Base-by-base conservation (phyloP, 2,888 invertebrate species). In the Drosophila mayaguana region DNA sequence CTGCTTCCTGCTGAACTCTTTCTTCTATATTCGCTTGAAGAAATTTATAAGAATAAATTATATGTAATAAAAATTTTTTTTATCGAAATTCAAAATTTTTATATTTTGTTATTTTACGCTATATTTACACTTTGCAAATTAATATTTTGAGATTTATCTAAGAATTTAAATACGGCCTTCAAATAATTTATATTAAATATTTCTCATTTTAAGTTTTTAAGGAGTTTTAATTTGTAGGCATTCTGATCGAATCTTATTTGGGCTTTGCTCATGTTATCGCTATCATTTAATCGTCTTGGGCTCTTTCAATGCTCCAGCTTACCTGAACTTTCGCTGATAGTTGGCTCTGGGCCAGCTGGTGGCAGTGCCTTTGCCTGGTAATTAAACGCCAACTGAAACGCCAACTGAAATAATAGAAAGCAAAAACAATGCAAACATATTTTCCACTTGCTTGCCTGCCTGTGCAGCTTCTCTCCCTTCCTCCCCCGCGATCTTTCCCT, bases 391-490 rank as follows among this genome's bases (percentile, higher is more conserved):
- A 75, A 53, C 9, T 18, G 32, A 42, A 50, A 53, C 50, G 36
- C 20, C 22, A 36, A 16, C 22, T 40, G 43, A 72, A 60, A 71
- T 64, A 69, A 38, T 38, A 12, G 42, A 66, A 60, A 60, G 43
- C 46, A 62, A 66, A 78, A 83, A 75, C 77, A 82, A 87, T 69
- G 72, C 69, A 64, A 43, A 61, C 75, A 68, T 75, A 86, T 89
- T 86, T 83, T 88, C 82, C 79, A 78, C 72, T 88, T 76, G 72
- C 71, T 85, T 89, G 83, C 69, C 61, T 55, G 51, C 43, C 57
- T 55, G 68, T 56, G 68, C 62, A 48, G 1, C 48, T 12, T 32
- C 25, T 48, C 11, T 11, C 9, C 12, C 28, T 72, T 71, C 64
- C 28, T 9, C 28, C 8, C 0, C 28, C 28, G 1, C 28, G 5